These are phyloP conservation scores for Centrocercus urophasianus DNA, from an alignment of 2,113 vertebrate species.

Conservation along the genomic window DNA sequence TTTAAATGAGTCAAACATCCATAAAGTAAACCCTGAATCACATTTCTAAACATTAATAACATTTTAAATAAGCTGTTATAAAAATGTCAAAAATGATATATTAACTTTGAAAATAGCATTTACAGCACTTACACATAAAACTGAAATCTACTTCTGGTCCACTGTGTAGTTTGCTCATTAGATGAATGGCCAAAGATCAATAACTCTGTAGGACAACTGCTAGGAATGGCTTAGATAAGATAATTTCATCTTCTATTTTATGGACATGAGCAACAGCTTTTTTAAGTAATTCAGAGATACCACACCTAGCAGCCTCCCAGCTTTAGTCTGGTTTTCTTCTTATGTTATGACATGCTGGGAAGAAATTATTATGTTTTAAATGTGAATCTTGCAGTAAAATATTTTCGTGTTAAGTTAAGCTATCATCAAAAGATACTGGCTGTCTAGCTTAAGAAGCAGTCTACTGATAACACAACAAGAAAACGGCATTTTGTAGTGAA, in stretches of 20 bases:
- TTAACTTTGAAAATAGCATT: conserved; percentile 60
- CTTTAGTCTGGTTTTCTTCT: neutral
- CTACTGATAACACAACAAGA: neutral
- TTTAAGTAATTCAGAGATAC: neutral
- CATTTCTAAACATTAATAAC: conserved; percentile 65
- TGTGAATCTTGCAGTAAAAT: neutral
- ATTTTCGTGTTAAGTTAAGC: neutral
- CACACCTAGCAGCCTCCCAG: neutral
- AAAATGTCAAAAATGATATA: conserved; percentile 57
- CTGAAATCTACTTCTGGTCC: conserved; percentile 56
- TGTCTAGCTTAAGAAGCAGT: neutral
- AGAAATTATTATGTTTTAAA: conserved; percentile 8
- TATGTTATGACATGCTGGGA: neutral
- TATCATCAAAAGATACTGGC: neutral
- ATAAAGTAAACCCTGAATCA: conserved; percentile 54
- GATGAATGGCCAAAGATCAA: conserved; percentile 54
- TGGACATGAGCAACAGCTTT: neutral
- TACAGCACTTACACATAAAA: conserved; percentile 58
- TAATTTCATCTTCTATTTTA: conserved; percentile 39
- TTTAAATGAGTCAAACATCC: conserved; percentile 56
- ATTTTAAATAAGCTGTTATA: conserved; percentile 67
- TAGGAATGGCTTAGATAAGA: conserved; percentile 31
- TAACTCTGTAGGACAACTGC: conserved; percentile 51
- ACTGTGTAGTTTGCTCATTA: conserved; percentile 55
- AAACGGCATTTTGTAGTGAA: neutral